Evolutionary conservation across 2,888 invertebrate species (phyloP), one percentile per base, ranked within the genome.

Genomic region (Miltochrista miniata): DNA sequence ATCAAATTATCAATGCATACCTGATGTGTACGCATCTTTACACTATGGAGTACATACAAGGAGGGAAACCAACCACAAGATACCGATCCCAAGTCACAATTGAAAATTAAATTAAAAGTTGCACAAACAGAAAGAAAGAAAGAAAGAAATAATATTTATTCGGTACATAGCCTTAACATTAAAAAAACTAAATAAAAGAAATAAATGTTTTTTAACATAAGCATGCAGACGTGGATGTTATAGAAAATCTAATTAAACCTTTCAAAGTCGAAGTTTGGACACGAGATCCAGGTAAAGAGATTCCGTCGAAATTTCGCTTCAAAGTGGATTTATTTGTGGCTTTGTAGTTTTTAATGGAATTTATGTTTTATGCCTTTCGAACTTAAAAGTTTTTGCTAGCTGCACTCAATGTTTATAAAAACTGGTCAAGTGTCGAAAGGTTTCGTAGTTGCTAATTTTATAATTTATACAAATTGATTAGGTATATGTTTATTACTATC

Each of bases 41-140:
- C 18, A 10, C 2, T 1, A 12, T 4, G 31, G 2, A 24, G 18
- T 24, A 4, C 18, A 24, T n/a, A n/a, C n/a, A 18, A 2, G n/a
- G 13, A 7, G 4, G 12, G 2, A 24, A 10, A 24, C 12, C 10
- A 8, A 35, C 24, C 24, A 43, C 43, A 44, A 44, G 15, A 18
- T 13, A 11, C 37, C 15, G n/a, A 4, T 37, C 13, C 31, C 29
- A 34, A 56, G 56, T 52, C 51, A 53, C 39, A 45, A 47, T 52
- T 54, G 52, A 15, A 68, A 68, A 68, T 56, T 58, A 54, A 66
- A 68, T 65, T 68, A 53, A 43, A 68, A 61, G 40, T 61, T 61
- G 47, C 55, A n/a, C n/a, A n/a, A n/a, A n/a, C n/a, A n/a, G n/a
- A n/a, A n/a, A n/a, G n/a, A n/a, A n/a, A n/a, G n/a, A n/a, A n/a